Base-by-base conservation (phyloP, 2,888 invertebrate species). In the Lithophane semibrunnea region DNA sequence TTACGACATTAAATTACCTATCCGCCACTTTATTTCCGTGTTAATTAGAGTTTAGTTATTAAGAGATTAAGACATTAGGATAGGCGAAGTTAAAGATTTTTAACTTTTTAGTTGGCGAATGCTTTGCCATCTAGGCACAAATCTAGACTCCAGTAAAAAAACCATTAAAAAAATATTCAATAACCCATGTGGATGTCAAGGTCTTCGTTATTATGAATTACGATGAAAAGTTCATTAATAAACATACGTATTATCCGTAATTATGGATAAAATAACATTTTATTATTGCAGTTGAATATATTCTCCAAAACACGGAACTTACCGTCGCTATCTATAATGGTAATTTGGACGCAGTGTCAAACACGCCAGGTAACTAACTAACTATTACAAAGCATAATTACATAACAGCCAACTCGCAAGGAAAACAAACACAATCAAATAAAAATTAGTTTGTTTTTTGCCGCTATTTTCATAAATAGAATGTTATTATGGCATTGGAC, bases 291-390 rank as follows among this genome's bases (percentile, higher is more conserved):
- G 98, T 98, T 84, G 98, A 98, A 92, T 89, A 96, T 71, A 94
- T 98, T 72, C 95, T 98, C 8, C 97, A 97, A 86, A 97, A 97
- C 77, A 98, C 98, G 0, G 91, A 96, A 18, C 89, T 98, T 10
- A 95, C 96, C 60, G 97, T 98, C 0, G 97, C 97, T 37, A 97
- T 98, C 2, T 98, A 98, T 90, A 98, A 97, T 83, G 98, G 98
- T 2, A 98, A 99, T 90, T 95, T 99, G 86, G 99, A 99, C 92
- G 97, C 99, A 21, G 98, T 99, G 84, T 98, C 98, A 58, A 98
- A 98, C 88, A 98, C 98, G 13, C 97, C 98, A 85, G 99, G 98
- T 97, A 96, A 84, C 70, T 67, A 76, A 54, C 71, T 67, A 75
- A 54, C 13, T 72, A 77, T 56, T 29, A 58, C 24, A 75, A 64